Evolutionary conservation across 2,888 invertebrate genomes (phyloP).

Genomic region (Mellilla xanthometata): DNA sequence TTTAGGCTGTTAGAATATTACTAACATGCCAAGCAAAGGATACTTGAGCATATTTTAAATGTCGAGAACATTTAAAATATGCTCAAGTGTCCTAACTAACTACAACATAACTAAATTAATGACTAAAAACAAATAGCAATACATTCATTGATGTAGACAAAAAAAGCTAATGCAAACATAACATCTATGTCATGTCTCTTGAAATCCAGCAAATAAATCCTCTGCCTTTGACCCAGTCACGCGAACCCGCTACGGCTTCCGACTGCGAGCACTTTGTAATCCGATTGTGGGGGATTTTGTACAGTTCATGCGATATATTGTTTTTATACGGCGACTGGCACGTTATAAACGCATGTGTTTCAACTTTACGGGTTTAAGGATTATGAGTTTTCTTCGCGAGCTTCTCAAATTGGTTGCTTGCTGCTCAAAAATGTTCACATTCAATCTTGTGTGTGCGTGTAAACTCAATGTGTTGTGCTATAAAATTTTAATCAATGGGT

Average conservation of each 20-base stretch:
- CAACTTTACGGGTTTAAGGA: constrained; percentile 1
- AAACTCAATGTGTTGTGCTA: no score
- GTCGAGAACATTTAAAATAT: no score
- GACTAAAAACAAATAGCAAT: no score
- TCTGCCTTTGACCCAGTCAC: constrained; percentile 55
- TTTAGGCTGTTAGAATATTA: no score
- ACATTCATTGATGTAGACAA: neutral
- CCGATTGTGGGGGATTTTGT: constrained; percentile 48
- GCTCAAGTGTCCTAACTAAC: no score
- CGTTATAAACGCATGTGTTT: constrained; percentile 17
- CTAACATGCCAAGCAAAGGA: no score
- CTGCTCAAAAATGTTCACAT: neutral
- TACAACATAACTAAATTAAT: no score
- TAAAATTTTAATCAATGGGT: no score
- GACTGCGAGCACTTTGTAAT: constrained; percentile 47
- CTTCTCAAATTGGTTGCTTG: neutral
- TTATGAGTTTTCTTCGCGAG: neutral
- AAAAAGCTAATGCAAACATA: constrained; percentile 2
- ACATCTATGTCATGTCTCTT: constrained; percentile 22
- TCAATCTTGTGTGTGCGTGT: no score
- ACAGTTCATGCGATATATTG: constrained; percentile 28
- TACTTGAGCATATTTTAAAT: no score
- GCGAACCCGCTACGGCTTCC: constrained; percentile 45
- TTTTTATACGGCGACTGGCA: constrained; percentile 28
- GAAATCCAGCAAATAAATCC: constrained; percentile 38